Evolutionary conservation across 1,140 invertebrate species (phyloP), one percentile per base, ranked within the genome.

Genomic region (Ridgeia piscesae): DNA sequence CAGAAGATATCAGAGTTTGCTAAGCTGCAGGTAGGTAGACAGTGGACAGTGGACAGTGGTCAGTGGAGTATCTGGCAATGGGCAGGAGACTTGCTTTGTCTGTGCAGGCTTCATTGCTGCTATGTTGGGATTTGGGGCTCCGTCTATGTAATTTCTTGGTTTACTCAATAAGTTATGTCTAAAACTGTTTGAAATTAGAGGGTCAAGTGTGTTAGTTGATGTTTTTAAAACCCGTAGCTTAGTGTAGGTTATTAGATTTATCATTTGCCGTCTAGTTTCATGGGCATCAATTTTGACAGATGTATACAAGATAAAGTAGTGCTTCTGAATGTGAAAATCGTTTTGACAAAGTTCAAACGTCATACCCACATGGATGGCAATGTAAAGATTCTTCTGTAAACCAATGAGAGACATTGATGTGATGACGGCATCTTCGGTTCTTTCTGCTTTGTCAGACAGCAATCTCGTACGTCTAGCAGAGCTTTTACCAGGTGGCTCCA

Each of bases 111-210:
- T 77, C 58, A 9, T 77, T 77, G 58, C 58, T 77, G 58, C 58
- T 77, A 21, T 77, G 58, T 77, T 77, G 58, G 58, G 58, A 77
- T 77, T 21, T 77, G 58, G 58, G 58, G 58, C 58, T 77, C 58
- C 58, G 27, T 77, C 58, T 77, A 77, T 77, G 58, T 77, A 77
- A 77, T 77, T 77, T 77, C 58, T 77, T 77, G 58, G 58, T 77
- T 77, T 77, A 77, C 58, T 21, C 11, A 77, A 77, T 77, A 77
- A 77, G 6, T 77, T 21, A 21, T 11, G 42, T 21, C 58, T 77
- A 77, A 77, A 77, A 77, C 2, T 77, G 58, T 77, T 77, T 9
- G 58, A 77, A 77, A 77, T 77, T 8, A 77, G 6, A 77, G 58
- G 27, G 58, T 77, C 14, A 77, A 4, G 58, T 77, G 27, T 77